A percentile compares a stretch with the other conserved stretches of the same genome.
phyloP scores from a whole-genome alignment of 1,140 invertebrate species.

The Trinorchestia longiramus region DNA sequence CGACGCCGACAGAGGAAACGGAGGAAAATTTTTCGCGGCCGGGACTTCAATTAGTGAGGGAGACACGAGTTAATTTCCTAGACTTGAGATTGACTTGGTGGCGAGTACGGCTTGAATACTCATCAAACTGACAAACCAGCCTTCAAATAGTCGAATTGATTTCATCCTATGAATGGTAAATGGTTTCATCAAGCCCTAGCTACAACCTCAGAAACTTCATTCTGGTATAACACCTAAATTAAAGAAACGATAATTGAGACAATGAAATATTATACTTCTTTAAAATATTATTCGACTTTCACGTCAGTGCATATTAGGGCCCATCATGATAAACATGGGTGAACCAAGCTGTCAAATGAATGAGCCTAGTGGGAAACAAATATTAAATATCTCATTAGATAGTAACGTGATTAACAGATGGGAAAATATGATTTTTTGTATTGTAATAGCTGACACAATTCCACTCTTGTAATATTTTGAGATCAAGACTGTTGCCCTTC shows the following conservation, averaged over 20 bases:
- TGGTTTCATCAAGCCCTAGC: neutral
- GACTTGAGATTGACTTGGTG: slow-evolving; percentile 44
- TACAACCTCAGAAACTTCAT: neutral
- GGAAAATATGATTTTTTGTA: too few relatives aligned
- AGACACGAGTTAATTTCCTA: neutral
- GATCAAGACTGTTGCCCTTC: too few relatives aligned
- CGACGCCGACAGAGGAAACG: slow-evolving; percentile 9
- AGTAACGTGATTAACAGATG: too few relatives aligned
- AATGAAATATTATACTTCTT: neutral
- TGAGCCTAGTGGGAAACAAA: too few relatives aligned
- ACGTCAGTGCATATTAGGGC: too few relatives aligned
- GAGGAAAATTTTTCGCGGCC: slow-evolving; percentile 11
- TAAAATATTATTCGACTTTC: neutral
- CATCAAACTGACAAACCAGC: neutral
- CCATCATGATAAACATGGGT: too few relatives aligned
- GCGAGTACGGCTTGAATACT: neutral
- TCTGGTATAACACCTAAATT: neutral
- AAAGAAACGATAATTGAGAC: neutral
- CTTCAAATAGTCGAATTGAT: neutral
- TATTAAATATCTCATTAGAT: too few relatives aligned
- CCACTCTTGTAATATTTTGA: too few relatives aligned
- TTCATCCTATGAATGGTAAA: neutral
- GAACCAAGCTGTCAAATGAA: too few relatives aligned
- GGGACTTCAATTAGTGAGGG: slow-evolving; percentile 34
- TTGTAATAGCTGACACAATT: too few relatives aligned